Evolutionary conservation across 37 sponge, comb jelly and placozoan genomes (phyloP).

Genomic region (Eunapius fragilis): DNA sequence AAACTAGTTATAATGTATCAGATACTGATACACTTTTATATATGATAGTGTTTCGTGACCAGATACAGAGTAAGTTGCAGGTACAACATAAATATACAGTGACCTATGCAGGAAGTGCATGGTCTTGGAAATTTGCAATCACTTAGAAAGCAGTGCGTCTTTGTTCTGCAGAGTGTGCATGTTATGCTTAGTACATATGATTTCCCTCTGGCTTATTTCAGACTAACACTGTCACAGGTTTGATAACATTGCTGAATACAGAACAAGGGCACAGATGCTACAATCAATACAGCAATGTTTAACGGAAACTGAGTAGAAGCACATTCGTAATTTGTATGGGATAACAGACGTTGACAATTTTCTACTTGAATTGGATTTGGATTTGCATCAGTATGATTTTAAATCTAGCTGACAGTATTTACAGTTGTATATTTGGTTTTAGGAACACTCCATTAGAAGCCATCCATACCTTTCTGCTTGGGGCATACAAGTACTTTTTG

Average conservation of each 20-base stretch:
- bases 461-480: conserved; percentile 49
- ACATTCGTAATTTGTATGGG: conserved; percentile 3
- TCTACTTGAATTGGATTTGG: conserved; percentile 4
- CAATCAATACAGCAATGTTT: not conserved
- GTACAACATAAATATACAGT: too few species aligned
- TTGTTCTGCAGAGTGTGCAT: conserved; percentile 4
- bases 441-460: conserved; percentile 47
- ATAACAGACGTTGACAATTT: conserved; percentile 3
- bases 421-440: not conserved
- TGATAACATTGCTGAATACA: not conserved
- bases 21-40: too few species aligned
- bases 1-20: too few species aligned
- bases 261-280: not conserved
- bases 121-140: conserved; percentile 21
- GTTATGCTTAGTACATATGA: conserved; percentile 9
- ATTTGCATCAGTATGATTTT: conserved; percentile 15
- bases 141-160: conserved; percentile 4
- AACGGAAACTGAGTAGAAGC: not conserved
- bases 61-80: too few species aligned
- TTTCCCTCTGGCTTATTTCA: not conserved
- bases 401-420: not conserved
- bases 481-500: conserved; percentile 48
- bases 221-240: not conserved
- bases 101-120: too few species aligned
- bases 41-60: too few species aligned